Evolutionary conservation across 1,140 invertebrate genomes (phyloP), one percentile per base, ranked within the genome.

Genomic region (Neotoxoptera formosana): DNA sequence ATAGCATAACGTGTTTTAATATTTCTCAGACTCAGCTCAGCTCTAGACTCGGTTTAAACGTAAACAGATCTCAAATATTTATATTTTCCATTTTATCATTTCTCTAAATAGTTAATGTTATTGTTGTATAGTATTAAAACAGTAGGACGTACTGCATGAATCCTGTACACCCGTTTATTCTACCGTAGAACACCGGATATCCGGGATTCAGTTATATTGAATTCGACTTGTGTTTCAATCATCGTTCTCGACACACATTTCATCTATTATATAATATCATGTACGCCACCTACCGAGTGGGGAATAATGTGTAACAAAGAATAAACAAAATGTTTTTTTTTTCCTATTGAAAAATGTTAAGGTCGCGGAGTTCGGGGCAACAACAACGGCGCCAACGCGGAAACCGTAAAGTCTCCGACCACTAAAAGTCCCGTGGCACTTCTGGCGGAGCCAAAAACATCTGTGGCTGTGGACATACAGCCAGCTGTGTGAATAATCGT

Each of bases 321-420:
- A 20, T 87, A 20, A 48, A 36, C 51, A 8, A 81, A 7, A 30
- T 45, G 90, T 76, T 67, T 81, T 67, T 67, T 67, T 53, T 91
- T 91, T 67, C 45, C 56, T 9, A 45, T 34, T 60, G 23, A 45
- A 67, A 45, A 25, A 36, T 76, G 30, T 91, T 53, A 36, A 93
- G 91, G 81, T 41, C 91, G 91, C 1, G 91, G 45, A 23, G 76
- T 84, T 30, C 45, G 47, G 1, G n/a, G 91, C 47, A 41, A 30
- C 91, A 56, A 30, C 91, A 86, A 86, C 48, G 67, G 67, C 21
- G 47, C 14, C 17, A 88, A 88, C 30, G 17, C 91, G 17, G 91
- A 93, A 56, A 86, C 47, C 81, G 34, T 93, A 9, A 93, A 48
- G 23, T 93, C 91, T 30, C 91, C 91, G 23, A 93, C 91, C 2